These are phyloP conservation scores for Agonopterix subpropinquella DNA, from an alignment of 2,888 invertebrate genomes.

Conservation along the genomic window DNA sequence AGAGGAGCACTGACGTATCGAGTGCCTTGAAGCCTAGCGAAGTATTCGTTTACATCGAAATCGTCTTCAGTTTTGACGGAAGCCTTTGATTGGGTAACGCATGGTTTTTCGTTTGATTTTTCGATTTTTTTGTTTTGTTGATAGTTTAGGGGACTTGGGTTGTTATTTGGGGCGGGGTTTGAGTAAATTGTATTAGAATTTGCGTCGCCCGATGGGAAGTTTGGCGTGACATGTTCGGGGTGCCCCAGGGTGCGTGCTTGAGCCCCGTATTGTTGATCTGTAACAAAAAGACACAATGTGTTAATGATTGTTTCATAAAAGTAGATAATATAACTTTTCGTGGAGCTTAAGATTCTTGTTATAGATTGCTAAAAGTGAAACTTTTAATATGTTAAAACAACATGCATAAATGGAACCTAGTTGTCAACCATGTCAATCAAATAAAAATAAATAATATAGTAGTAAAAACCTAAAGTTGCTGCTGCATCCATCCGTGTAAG, in stretches of 20 bases:
- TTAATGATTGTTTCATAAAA: no score
- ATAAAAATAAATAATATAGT: no score
- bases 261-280: conserved; percentile 46
- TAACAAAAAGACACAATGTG: conserved; percentile 32
- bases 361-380: no score
- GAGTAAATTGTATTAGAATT: conserved; percentile 25
- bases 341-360: no score
- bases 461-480: no score
- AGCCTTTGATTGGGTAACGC: conserved; percentile 33
- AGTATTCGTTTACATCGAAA: conserved; percentile 69
- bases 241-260: conserved; percentile 33
- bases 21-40: conserved; percentile 62
- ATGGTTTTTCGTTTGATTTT: conserved; percentile 15
- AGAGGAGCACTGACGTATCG: conserved; percentile 63
- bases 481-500: no score
- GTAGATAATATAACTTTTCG: no score
- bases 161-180: conserved; percentile 14
- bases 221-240: conserved; percentile 32
- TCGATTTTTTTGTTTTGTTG: conserved; percentile 17
- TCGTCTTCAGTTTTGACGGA: conserved; percentile 51
- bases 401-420: no score
- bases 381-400: no score
- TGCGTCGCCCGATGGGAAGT: conserved; percentile 43
- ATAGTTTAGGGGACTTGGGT: conserved; percentile 9
- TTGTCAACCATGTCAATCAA: no score